Percentiles rank a stretch among this genome's conserved stretches.
Conservation (phyloP, 2,797 vertebrate species). For the Hydrocynus forskahlii region DNA sequence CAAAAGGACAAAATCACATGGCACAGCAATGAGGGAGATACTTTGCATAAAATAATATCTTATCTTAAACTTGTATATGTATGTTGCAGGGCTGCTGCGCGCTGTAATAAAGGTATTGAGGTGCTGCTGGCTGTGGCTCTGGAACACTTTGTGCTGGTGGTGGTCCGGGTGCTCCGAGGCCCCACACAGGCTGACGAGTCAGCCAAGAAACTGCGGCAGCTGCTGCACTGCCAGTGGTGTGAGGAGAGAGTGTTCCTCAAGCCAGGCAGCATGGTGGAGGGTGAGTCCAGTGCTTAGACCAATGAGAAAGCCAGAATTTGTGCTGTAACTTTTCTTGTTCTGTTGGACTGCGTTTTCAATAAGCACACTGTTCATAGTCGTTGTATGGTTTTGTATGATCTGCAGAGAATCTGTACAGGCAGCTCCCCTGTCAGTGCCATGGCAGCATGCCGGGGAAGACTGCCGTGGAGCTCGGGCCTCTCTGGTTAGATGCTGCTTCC, state of each 20-base stretch:
- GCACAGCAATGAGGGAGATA: too few relatives aligned
- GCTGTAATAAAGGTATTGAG: slow-evolving; percentile 96
- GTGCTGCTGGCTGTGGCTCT: slow-evolving; percentile 91
- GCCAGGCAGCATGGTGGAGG: slow-evolving; percentile 91
- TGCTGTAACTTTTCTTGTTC: not conserved
- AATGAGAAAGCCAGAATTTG: not conserved
- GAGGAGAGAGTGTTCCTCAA: slow-evolving; percentile 94
- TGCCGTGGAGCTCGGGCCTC: slow-evolving; percentile 89
- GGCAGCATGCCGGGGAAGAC: slow-evolving; percentile 95
- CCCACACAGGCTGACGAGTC: slow-evolving; percentile 90
- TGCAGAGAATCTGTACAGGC: slow-evolving; percentile 84
- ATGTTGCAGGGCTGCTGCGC: slow-evolving; percentile 86
- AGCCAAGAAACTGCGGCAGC: slow-evolving; percentile 84
- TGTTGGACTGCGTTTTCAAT: not conserved
- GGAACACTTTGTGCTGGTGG: slow-evolving; percentile 95
- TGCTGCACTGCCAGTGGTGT: slow-evolving; percentile 97
- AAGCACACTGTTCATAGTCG: not conserved
- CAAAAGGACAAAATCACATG: too few relatives aligned
- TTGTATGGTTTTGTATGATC: slow-evolving; percentile 1
- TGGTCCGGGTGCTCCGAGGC: slow-evolving; percentile 90
- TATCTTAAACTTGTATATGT: not conserved
- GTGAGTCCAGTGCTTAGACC: slow-evolving; percentile 69
- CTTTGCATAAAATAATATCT: too few relatives aligned
- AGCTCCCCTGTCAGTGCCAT: slow-evolving; percentile 92
- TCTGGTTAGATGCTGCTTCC: slow-evolving; percentile 81